A percentile compares a stretch with the other conserved stretches of the same genome.
Evolutionary conservation across 2,113 vertebrate species (phyloP).

Genomic region (Panurus biarmicus): DNA sequence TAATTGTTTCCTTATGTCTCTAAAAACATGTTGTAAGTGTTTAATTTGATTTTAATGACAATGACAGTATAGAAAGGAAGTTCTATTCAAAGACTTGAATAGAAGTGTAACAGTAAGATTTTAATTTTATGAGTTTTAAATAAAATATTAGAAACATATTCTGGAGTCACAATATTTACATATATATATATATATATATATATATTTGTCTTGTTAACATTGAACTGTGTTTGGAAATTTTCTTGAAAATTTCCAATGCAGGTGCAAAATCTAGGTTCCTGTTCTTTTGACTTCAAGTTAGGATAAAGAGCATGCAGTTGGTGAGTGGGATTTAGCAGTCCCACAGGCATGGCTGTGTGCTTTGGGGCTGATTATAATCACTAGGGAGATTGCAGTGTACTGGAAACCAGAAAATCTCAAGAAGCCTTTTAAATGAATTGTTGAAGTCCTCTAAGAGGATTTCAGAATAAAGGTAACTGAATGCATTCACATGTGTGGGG

Average conservation of each 20-base stretch:
- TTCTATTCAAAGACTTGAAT: background rate
- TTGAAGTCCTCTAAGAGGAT: background rate
- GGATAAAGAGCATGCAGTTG: background rate
- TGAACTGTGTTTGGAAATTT: background rate
- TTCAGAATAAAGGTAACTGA: background rate
- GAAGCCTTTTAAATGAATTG: background rate
- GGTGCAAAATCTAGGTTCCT: background rate
- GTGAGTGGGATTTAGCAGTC: background rate
- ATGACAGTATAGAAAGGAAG: background rate
- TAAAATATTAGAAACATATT: background rate
- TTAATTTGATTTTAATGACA: background rate
- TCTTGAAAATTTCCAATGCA: background rate
- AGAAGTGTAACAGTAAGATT: background rate
- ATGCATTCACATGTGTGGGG: background rate
- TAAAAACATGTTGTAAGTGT: background rate
- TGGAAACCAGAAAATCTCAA: constrained; percentile 1
- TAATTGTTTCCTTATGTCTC: background rate
- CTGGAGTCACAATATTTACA: background rate
- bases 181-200: background rate
- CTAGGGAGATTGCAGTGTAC: background rate
- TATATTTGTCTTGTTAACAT: background rate
- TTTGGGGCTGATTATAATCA: background rate
- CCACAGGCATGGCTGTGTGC: background rate
- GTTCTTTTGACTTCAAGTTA: background rate
- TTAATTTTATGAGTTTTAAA: background rate